Base-by-base conservation (phyloP, 2,113 vertebrate species). In the Corydoras sp. region DNA sequence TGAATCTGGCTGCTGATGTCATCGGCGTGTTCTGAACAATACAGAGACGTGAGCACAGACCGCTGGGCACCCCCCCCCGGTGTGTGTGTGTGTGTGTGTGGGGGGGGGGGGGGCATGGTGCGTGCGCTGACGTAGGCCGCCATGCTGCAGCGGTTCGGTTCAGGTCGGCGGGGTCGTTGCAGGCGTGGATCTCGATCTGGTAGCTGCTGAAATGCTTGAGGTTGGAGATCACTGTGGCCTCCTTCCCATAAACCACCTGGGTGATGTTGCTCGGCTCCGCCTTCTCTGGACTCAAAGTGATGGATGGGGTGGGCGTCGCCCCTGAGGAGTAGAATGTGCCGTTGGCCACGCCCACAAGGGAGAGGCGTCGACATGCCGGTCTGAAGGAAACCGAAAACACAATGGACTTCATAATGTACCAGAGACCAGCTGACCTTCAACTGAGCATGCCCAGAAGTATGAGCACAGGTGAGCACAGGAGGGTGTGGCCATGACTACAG, bases 131-230 rank as follows among this genome's bases (percentile, higher is more conserved):
- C 94, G 0, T 96, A 98, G 0, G 94, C 92, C 0, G 95, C 93
- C 73, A 97, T 92, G 3, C 97, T 95, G 86, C 97, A 99, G 74
- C n/a, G n/a, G n/a, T n/a, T n/a, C 88, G 87, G 0, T 80, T n/a
- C 0, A 84, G 80, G 8, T 93, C 90, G 0, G 79, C 81, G 0
- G 86, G 90, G 4, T 96, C 89, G 89, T 99, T 99, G 82, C 97
- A 99, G 7, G 97, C 97, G 15, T 97, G 94, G 71, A 99, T 87
- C 86, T 99, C 94, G 0, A 99, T 97, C 81, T 96, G 94, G 68
- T 98, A 99, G 32, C 93, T 95, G 0, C 95, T 98, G 82, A 99
- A 99, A 82, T 98, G 97, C 0, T 88, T 88, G 73, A 99, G 88
- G 80, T 81, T 90, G 0, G 95, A 96, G 86, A 99, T 96, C 70